Conservation (phyloP, 2,113 vertebrate species). For the Verasper variegatus region DNA sequence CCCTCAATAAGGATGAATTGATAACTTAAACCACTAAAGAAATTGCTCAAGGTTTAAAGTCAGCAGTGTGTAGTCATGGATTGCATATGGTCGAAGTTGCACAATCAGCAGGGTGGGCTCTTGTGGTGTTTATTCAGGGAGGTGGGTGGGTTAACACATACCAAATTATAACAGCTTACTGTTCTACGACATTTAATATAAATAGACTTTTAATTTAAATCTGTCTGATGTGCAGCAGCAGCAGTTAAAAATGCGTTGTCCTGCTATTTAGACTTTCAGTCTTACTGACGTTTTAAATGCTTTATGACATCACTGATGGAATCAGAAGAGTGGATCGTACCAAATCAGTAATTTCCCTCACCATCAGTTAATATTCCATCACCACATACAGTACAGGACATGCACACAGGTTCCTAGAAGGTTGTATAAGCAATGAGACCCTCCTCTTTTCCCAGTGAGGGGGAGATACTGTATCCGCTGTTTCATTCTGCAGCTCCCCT, state of each 20-base stretch:
- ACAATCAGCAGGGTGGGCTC: slow-evolving; percentile 20
- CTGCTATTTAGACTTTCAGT: neutral
- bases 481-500: slow-evolving; percentile 1
- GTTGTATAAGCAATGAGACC: neutral
- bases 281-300: neutral
- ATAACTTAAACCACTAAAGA: no score
- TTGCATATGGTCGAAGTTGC: slow-evolving; percentile 10
- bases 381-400: neutral
- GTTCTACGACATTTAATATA: neutral
- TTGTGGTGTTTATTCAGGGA: slow-evolving; percentile 28
- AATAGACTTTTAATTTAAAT: slow-evolving; percentile 10
- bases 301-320: neutral
- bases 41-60: no score
- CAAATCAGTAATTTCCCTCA: neutral
- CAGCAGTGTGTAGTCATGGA: neutral
- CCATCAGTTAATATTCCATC: neutral
- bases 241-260: neutral
- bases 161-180: neutral
- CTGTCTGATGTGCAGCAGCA: neutral
- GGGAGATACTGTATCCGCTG: slow-evolving; percentile 13
- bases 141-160: neutral
- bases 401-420: neutral
- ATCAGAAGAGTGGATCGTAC: neutral
- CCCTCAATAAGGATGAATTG: no score
- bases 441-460: neutral